A percentile compares a stretch with the other conserved stretches of the same genome.
These are phyloP conservation scores for Ginglymostoma cirratum DNA, from an alignment of 2,113 vertebrate genomes.

Conservation along the genomic window DNA sequence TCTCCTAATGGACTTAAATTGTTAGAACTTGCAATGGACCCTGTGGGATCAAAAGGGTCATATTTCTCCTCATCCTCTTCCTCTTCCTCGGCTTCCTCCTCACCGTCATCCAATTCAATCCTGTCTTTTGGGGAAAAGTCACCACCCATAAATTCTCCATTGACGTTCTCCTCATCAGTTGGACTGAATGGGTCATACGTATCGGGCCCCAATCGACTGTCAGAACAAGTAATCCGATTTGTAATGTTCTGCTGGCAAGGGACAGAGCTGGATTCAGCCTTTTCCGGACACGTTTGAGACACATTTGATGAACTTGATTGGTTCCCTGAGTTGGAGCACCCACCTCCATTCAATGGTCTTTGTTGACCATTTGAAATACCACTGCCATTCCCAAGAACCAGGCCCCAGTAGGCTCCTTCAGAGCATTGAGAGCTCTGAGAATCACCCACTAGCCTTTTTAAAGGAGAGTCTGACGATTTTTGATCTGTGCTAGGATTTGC, in stretches of 20 bases:
- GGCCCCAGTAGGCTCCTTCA: slow-evolving; percentile 36
- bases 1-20: slow-evolving; percentile 29
- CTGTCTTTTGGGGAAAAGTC: slow-evolving; percentile 41
- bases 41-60: slow-evolving; percentile 85
- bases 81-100: slow-evolving; percentile 49
- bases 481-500: neutral
- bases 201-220: slow-evolving; percentile 51
- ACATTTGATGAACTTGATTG: slow-evolving; percentile 43
- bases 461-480: neutral
- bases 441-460: slow-evolving; percentile 21
- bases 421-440: slow-evolving; percentile 38
- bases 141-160: slow-evolving; percentile 42
- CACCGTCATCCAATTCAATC: slow-evolving; percentile 50
- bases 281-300: slow-evolving; percentile 41
- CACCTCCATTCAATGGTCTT: slow-evolving; percentile 39
- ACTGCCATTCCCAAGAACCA: slow-evolving; percentile 55
- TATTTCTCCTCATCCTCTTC: slow-evolving; percentile 69
- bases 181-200: slow-evolving; percentile 82
- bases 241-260: slow-evolving; percentile 46
- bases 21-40: slow-evolving; percentile 65
- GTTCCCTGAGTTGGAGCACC: slow-evolving; percentile 39
- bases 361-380: slow-evolving; percentile 48
- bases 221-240: slow-evolving; percentile 10
- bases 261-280: slow-evolving; percentile 52
- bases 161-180: slow-evolving; percentile 62